Evolutionary conservation across 2,888 invertebrate species (phyloP).

Genomic region (Griposia aprilina): DNA sequence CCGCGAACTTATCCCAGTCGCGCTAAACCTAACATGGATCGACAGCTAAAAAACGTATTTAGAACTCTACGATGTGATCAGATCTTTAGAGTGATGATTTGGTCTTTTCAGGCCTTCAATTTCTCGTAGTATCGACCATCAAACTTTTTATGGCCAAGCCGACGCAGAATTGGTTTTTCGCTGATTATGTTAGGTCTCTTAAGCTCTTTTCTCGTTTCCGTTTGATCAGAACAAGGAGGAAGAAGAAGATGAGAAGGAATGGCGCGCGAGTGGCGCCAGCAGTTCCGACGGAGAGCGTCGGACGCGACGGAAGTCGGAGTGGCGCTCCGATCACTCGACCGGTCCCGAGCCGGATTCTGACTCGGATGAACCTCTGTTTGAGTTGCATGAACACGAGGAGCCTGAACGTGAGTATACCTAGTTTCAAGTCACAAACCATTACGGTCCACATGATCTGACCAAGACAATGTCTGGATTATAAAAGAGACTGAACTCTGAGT

Average conservation of each 20-base stretch:
- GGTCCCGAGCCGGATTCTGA: constrained; percentile 85
- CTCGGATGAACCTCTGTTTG: constrained; percentile 85
- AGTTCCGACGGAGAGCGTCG: constrained; percentile 72
- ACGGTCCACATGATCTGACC: not conserved
- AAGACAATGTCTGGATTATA: not conserved
- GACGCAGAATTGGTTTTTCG: not conserved
- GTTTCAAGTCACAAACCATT: not conserved
- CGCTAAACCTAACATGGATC: too few species aligned
- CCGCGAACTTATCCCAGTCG: too few species aligned
- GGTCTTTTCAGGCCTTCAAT: too few species aligned
- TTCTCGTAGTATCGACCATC: too few species aligned
- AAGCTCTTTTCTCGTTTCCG: not conserved
- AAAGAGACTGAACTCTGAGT: not conserved
- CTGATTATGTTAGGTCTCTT: not conserved
- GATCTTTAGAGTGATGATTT: too few species aligned
- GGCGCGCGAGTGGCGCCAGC: constrained; percentile 81
- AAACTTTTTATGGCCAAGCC: too few species aligned
- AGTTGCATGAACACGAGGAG: constrained; percentile 78
- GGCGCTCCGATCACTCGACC: constrained; percentile 84
- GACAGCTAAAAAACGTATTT: too few species aligned
- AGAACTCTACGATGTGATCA: too few species aligned
- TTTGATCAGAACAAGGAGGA: constrained; percentile 69
- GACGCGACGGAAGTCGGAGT: constrained; percentile 62
- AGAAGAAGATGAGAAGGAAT: constrained; percentile 83
- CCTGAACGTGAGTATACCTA: constrained; percentile 76